Base-by-base conservation (phyloP, 2,113 vertebrate genomes). In the Oreotragus oreotragus region DNA sequence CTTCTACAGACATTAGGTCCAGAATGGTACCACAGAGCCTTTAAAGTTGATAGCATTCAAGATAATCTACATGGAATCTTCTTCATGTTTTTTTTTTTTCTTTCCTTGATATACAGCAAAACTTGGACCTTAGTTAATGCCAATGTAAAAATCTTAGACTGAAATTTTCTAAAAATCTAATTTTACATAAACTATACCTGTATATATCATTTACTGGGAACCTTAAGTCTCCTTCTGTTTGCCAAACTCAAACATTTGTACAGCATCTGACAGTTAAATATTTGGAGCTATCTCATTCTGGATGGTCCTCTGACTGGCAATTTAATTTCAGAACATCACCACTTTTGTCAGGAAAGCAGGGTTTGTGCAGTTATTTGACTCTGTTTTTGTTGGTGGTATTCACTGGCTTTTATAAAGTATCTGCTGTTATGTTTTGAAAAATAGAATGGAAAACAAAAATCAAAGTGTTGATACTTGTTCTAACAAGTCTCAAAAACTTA, bases 71-170 rank as follows among this genome's bases (percentile, higher is more conserved):
- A 2, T 33, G 16, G 11, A 6, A 49, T 60, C 10, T 85, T 23
- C 15, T 43, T 12, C 60, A 73, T 64, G 14, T 28, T 64, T 27
- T 28, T 62, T 15, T 62, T 64, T 33, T 64, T 64, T 9, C 30
- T 66, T 23, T 14, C 83, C 36, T 66, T 76, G 11, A 80, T 2
- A n/a, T n/a, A 80, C 4, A n/a, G 33, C 15, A 91, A 94, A 92
- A 73, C 36, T 15, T 64, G 55, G 51, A 30, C 25, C 9, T 73
- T 89, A 8, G 51, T 55, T 76, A 94, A 77, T 51, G 19, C 27
- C 91, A 88, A 39, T 85, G 33, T 58, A 64, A 89, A 86, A 81
- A 53, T 36, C 21, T 94, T 85, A 47, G 30, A 87, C 36, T 49
- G 19, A 80, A 66, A 49, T 43, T 57, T 73, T 92, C 80, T 66